Conservation (phyloP, 2,113 vertebrate genomes). For the Bos javanicus region DNA sequence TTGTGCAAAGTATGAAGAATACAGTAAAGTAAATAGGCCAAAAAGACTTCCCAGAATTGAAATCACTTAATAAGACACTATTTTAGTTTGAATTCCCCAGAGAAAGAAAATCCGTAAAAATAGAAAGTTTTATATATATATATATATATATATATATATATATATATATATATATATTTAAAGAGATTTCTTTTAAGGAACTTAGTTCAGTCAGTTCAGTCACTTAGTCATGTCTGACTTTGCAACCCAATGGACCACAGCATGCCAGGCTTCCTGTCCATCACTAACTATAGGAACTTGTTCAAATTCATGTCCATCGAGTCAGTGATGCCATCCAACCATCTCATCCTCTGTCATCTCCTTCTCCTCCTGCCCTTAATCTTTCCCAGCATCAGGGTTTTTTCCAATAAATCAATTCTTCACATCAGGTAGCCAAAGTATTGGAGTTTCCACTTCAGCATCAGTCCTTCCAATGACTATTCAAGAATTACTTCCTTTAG, state of each 20-base stretch:
- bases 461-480: background rate
- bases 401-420: background rate
- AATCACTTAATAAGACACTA: background rate
- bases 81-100: background rate
- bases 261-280: background rate
- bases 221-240: background rate
- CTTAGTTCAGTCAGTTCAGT: background rate
- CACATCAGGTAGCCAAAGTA: background rate
- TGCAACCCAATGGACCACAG: rapidly evolving
- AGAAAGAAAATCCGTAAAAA: background rate
- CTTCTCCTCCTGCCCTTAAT: background rate
- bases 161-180: background rate
- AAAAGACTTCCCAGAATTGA: background rate
- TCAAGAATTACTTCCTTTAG: background rate
- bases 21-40: background rate
- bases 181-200: background rate
- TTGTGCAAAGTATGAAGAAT: background rate
- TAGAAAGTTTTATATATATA: background rate
- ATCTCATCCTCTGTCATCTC: background rate
- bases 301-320: background rate
- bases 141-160: background rate
- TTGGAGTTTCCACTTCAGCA: background rate
- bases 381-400: background rate
- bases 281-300: background rate
- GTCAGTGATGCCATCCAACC: background rate